Percentiles rank a stretch among this genome's conserved stretches.
phyloP scores from a whole-genome alignment of 2,797 vertebrate species.

The Fistularia tabacaria region DNA sequence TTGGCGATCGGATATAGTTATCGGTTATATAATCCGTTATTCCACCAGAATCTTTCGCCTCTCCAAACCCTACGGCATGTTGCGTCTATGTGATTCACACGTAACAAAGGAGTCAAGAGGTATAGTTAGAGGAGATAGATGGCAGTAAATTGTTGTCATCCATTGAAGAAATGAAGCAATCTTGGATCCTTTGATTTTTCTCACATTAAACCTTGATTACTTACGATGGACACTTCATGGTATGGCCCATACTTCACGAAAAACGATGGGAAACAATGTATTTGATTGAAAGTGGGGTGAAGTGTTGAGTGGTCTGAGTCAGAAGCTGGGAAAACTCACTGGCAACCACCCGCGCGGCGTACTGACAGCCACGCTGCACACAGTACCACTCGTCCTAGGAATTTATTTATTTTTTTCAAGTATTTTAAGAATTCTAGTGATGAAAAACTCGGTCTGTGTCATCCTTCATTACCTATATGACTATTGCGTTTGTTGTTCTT shows the following conservation, averaged over 20 bases:
- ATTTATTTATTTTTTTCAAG: constrained; percentile 17
- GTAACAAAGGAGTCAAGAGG: constrained; percentile 10
- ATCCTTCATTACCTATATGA: no score
- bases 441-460: no score
- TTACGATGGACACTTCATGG: constrained; percentile 25
- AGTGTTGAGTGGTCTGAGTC: constrained; percentile 4
- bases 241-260: constrained; percentile 21
- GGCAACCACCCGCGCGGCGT: constrained; percentile 44
- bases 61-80: no score
- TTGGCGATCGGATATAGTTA: constrained; percentile 30
- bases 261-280: constrained; percentile 41
- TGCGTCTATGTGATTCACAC: no score
- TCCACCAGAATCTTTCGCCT: constrained; percentile 10
- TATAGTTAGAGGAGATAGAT: constrained; percentile 3
- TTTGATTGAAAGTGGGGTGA: constrained; percentile 42
- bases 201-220: constrained; percentile 34
- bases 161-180: constrained; percentile 1
- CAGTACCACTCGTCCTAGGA: constrained; percentile 16
- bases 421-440: no score
- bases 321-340: constrained; percentile 21
- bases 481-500: no score
- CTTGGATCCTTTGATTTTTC: constrained; percentile 1
- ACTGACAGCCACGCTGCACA: constrained; percentile 40
- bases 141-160: constrained; percentile 11
- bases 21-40: constrained; percentile 26